Percentiles rank a stretch among this genome's conserved stretches.
Conservation (phyloP, 1,140 invertebrate genomes). For the Metopolophium dirhodum region DNA sequence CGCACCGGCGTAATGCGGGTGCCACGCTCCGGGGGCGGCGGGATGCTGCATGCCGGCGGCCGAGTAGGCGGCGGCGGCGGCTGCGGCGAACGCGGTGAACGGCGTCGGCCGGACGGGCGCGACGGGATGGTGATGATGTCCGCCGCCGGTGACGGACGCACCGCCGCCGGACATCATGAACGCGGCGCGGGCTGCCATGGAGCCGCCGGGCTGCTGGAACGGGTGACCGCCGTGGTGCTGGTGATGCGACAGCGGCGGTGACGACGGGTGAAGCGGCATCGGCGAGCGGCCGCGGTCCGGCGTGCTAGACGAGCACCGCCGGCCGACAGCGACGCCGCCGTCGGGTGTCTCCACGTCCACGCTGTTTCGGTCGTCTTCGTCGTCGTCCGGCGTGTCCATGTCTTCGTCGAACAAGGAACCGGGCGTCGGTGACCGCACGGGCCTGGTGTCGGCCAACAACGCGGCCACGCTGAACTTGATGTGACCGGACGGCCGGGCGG, state of each 20-base stretch:
- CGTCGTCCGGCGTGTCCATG: conserved; percentile 53
- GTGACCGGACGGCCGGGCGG: conserved; percentile 60
- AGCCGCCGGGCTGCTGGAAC: conserved; percentile 58
- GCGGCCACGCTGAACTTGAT: conserved; percentile 67
- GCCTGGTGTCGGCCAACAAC: conserved; percentile 64
- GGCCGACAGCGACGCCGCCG: neutral
- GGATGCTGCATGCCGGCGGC: conserved; percentile 59
- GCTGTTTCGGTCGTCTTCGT: conserved; percentile 60
- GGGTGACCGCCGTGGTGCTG: conserved; percentile 43
- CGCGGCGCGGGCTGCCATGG: conserved; percentile 53
- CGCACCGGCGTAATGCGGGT: conserved; percentile 59
- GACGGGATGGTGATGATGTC: conserved; percentile 56
- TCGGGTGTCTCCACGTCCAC: conserved; percentile 54
- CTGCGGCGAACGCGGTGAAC: conserved; percentile 61
- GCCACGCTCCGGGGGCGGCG: conserved; percentile 58
- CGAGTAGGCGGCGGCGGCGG: conserved; percentile 60
- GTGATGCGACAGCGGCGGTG: conserved; percentile 40
- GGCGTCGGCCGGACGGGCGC: conserved; percentile 62
- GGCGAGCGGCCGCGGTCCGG: conserved; percentile 58
- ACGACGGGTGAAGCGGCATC: neutral
- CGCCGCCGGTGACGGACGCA: conserved; percentile 33
- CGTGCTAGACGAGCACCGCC: conserved; percentile 58
- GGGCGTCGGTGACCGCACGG: conserved; percentile 40
- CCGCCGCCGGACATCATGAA: conserved; percentile 58
- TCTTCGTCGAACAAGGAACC: conserved; percentile 58